Evolutionary conservation across 2,797 vertebrate species (phyloP).

Genomic region (Glyptemys insculpta): DNA sequence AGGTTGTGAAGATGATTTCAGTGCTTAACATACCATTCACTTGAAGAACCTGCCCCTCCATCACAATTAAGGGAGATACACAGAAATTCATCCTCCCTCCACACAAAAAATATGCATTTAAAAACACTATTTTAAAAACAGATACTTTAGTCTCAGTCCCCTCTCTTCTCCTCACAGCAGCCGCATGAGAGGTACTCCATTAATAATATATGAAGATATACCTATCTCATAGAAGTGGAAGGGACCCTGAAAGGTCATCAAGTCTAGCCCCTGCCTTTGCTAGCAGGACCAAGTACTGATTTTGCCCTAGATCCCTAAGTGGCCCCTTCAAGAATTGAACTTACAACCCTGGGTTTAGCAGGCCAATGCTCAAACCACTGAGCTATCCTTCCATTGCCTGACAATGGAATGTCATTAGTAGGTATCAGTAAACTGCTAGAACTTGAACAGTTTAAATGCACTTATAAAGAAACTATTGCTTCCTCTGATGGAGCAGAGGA

Average conservation of each 20-base stretch:
- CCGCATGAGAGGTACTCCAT: background rate
- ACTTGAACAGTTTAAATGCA: background rate
- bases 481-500: background rate
- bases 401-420: background rate
- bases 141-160: background rate
- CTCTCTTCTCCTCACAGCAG: background rate
- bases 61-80: background rate
- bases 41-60: background rate
- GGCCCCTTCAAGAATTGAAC: too few relatives aligned
- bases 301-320: too few relatives aligned
- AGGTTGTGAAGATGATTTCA: constrained; percentile 24
- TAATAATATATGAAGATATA: too few relatives aligned
- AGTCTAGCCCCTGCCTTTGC: too few relatives aligned
- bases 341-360: too few relatives aligned
- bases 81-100: background rate
- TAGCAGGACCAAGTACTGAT: too few relatives aligned
- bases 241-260: too few relatives aligned
- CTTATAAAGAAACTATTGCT: background rate
- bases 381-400: background rate
- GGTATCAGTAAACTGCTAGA: background rate
- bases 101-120: background rate
- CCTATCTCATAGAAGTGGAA: too few relatives aligned
- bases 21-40: background rate
- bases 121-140: background rate
- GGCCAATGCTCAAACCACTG: too few relatives aligned